Conservation (phyloP, 2,888 invertebrate genomes). For the Agrochola macilenta region DNA sequence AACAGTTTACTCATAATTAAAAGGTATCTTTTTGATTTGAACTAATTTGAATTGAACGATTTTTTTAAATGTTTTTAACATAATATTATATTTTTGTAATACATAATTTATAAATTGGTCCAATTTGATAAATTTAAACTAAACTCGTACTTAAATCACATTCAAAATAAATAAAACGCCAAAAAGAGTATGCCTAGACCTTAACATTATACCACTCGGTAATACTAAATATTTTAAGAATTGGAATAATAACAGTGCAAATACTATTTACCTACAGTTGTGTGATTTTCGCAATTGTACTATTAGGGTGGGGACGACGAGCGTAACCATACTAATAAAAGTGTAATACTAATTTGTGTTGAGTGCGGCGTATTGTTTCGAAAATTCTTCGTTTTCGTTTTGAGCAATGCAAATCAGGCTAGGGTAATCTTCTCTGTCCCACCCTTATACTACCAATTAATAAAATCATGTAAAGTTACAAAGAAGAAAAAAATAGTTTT, state of each 20-base stretch:
- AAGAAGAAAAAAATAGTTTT: not conserved
- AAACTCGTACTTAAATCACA: constrained; percentile 45
- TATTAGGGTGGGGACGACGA: constrained; percentile 16
- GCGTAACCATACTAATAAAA: not conserved
- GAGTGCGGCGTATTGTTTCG: not conserved
- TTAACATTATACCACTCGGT: constrained; percentile 11
- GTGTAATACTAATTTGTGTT: constrained; percentile 18
- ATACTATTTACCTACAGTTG: constrained; percentile 29
- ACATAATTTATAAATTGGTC: constrained; percentile 59
- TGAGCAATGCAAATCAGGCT: constrained; percentile 10
- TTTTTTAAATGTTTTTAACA: constrained; percentile 30
- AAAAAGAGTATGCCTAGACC: constrained; percentile 35
- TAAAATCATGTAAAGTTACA: not conserved
- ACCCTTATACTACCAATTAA: constrained; percentile 18
- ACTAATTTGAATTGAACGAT: constrained; percentile 5
- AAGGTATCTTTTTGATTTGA: constrained; percentile 21
- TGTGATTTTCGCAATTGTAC: constrained; percentile 5
- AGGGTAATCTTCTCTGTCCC: not conserved
- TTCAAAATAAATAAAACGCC: constrained; percentile 50
- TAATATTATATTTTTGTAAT: constrained; percentile 14
- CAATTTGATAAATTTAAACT: constrained; percentile 48
- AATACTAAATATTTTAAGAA: constrained; percentile 22
- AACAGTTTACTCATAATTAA: constrained; percentile 22
- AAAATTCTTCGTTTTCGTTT: not conserved
- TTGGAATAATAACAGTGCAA: constrained; percentile 40